These are phyloP conservation scores for Musca domestica DNA, from an alignment of 1,140 invertebrate species.

Conservation along the genomic window DNA sequence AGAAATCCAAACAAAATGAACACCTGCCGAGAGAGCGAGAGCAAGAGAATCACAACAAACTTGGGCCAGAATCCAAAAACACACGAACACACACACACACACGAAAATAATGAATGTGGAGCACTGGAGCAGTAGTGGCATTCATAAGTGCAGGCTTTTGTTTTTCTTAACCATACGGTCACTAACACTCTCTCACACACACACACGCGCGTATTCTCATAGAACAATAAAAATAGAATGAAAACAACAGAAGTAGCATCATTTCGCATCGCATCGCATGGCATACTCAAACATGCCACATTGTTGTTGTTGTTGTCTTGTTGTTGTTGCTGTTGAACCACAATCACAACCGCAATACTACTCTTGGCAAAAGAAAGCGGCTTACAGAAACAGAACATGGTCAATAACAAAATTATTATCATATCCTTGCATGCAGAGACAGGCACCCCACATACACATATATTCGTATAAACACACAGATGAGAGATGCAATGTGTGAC, in stretches of 20 bases:
- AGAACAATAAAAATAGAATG: too few relatives aligned
- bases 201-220: neutral
- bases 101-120: neutral
- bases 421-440: neutral
- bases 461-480: too few relatives aligned
- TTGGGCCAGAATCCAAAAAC: neutral
- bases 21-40: neutral
- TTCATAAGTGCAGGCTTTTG: neutral
- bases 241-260: too few relatives aligned
- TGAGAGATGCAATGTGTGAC: too few relatives aligned
- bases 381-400: conserved; percentile 6
- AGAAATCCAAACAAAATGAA: neutral
- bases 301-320: too few relatives aligned
- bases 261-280: too few relatives aligned
- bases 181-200: neutral
- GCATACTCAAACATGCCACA: too few relatives aligned
- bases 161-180: neutral
- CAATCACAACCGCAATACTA: too few relatives aligned
- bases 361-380: neutral
- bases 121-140: conserved; percentile 7
- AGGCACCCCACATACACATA: too few relatives aligned
- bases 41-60: neutral
- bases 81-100: neutral
- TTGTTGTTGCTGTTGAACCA: too few relatives aligned
- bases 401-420: conserved; percentile 11